phyloP scores from a whole-genome alignment of 92 coral and sea anemone genomes.

The Hydrozoanthus gracilis region DNA sequence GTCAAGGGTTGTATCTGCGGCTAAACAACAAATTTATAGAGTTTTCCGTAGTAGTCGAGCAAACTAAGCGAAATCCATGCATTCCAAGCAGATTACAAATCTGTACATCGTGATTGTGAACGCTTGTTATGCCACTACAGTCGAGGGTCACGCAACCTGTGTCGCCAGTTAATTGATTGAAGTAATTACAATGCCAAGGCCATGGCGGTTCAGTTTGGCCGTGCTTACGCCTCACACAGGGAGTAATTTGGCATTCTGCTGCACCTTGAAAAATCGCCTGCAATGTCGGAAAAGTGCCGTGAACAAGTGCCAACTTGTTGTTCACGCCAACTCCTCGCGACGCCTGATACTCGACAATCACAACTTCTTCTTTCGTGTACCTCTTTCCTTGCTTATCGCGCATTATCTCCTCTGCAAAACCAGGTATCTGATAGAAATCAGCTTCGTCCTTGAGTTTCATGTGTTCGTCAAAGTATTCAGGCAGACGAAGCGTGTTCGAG shows the following conservation, averaged over 20 bases:
- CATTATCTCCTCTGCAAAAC: slow-evolving; percentile 37
- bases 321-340: slow-evolving; percentile 26
- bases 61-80: slow-evolving; percentile 46
- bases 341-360: slow-evolving; percentile 22
- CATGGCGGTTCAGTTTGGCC: slow-evolving; percentile 33
- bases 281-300: slow-evolving; percentile 32
- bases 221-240: slow-evolving; percentile 38
- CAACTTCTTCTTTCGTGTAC: slow-evolving; percentile 41
- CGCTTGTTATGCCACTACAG: slow-evolving; percentile 45
- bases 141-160: slow-evolving; percentile 40
- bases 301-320: slow-evolving; percentile 22
- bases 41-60: slow-evolving; percentile 23
- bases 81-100: slow-evolving; percentile 40
- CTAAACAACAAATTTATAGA: slow-evolving; percentile 38
- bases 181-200: slow-evolving; percentile 46
- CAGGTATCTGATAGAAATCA: slow-evolving; percentile 81
- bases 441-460: slow-evolving; percentile 84
- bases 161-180: slow-evolving; percentile 41
- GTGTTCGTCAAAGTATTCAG: slow-evolving; percentile 80
- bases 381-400: slow-evolving; percentile 36
- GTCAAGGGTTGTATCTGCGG: slow-evolving; percentile 39
- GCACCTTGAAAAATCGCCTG: slow-evolving; percentile 39
- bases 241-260: slow-evolving; percentile 42
- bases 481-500: slow-evolving; percentile 73
- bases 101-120: slow-evolving; percentile 45